These are phyloP conservation scores for Aphelenchoides besseyi DNA, from an alignment of 1,140 invertebrate species.

Conservation along the genomic window DNA sequence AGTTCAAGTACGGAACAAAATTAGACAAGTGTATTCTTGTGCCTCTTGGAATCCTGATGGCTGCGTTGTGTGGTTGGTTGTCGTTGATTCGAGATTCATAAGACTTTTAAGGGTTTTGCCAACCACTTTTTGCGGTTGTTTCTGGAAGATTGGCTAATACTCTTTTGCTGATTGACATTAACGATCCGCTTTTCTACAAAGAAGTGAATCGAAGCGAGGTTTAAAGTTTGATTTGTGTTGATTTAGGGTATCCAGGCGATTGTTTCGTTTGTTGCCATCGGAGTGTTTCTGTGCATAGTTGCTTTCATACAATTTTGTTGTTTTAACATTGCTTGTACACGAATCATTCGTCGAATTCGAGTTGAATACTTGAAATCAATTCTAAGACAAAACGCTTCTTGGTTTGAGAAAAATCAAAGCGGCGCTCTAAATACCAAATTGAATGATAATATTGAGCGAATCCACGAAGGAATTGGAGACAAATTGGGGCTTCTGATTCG, in stretches of 20 bases:
- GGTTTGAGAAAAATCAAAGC: constrained; percentile 81
- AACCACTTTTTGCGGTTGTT: constrained; percentile 29
- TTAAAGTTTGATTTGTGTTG: too few species aligned
- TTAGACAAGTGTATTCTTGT: constrained; percentile 34
- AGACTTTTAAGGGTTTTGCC: constrained; percentile 19
- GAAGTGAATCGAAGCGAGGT: not conserved
- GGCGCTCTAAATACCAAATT: constrained; percentile 82
- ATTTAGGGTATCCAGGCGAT: constrained; percentile 22
- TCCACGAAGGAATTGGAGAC: constrained; percentile 82
- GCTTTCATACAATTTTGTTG: constrained; percentile 59
- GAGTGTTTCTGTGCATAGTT: constrained; percentile 22
- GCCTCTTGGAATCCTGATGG: constrained; percentile 26
- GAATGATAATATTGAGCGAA: constrained; percentile 80
- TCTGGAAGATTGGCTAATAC: constrained; percentile 26
- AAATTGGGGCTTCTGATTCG: constrained; percentile 77
- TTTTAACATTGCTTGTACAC: constrained; percentile 63
- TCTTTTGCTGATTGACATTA: constrained; percentile 23
- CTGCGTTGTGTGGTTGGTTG: constrained; percentile 19
- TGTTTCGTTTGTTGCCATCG: constrained; percentile 20
- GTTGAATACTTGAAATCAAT: constrained; percentile 72
- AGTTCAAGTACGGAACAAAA: constrained; percentile 34
- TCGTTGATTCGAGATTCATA: not conserved
- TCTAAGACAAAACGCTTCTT: constrained; percentile 79
- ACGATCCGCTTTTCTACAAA: constrained; percentile 23
- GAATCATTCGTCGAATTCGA: constrained; percentile 73